Evolutionary conservation across 2,113 vertebrate genomes (phyloP).

Genomic region (Ursus arctos): DNA sequence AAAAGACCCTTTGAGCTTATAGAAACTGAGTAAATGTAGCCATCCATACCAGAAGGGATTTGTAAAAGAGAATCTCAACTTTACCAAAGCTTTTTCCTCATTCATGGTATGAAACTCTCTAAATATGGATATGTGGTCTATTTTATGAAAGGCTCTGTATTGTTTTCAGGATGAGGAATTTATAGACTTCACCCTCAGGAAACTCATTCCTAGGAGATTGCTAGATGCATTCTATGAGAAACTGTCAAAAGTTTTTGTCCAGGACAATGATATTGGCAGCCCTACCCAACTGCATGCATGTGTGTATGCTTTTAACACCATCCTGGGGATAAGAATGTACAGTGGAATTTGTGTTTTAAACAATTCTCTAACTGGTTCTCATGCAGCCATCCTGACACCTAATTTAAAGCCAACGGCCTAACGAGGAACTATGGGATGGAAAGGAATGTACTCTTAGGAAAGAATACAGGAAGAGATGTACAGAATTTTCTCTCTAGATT

Average conservation of each 20-base stretch:
- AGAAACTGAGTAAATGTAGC: not conserved
- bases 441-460: not conserved
- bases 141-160: not conserved
- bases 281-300: not conserved
- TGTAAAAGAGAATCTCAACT: conserved; percentile 1
- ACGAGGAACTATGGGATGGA: not conserved
- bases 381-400: not conserved
- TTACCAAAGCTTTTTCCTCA: conserved; percentile 34
- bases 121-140: not conserved
- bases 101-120: not conserved
- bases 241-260: not conserved
- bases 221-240: not conserved
- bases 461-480: not conserved
- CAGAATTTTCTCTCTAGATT: not conserved
- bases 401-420: not conserved
- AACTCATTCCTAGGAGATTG: not conserved
- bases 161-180: not conserved
- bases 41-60: not conserved
- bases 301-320: not conserved
- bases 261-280: not conserved
- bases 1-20: conserved; percentile 19
- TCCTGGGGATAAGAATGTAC: not conserved
- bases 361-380: not conserved
- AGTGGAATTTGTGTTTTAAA: not conserved
- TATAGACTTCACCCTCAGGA: not conserved